Evolutionary conservation across 2,797 vertebrate species (phyloP).

Genomic region (Karalla daura): DNA sequence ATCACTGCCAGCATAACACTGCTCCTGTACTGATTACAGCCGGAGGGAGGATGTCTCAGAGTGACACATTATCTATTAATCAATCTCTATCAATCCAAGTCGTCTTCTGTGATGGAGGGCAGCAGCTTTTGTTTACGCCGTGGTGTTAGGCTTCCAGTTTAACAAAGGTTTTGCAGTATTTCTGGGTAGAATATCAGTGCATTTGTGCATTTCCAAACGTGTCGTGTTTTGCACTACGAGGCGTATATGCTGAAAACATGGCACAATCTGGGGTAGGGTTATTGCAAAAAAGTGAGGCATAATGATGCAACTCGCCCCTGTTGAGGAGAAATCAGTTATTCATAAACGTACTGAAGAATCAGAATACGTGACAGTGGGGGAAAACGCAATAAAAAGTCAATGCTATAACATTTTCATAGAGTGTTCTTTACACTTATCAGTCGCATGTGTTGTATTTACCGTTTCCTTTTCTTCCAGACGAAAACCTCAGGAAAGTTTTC

Average conservation of each 20-base stretch:
- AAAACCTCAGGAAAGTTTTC: slow-evolving; percentile 69
- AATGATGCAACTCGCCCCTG: slow-evolving; percentile 82
- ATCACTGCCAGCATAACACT: slow-evolving; percentile 68
- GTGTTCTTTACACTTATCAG: not conserved
- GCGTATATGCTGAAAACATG: not conserved
- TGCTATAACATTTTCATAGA: not conserved
- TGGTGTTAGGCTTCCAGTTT: slow-evolving; percentile 1
- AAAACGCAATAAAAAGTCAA: not conserved
- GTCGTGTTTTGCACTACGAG: not conserved
- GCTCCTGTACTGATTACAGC: slow-evolving; percentile 33
- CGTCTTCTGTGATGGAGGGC: not conserved
- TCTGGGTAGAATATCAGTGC: not conserved
- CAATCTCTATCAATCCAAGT: too few species aligned
- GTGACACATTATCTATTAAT: slow-evolving; percentile 1
- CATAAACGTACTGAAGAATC: slow-evolving; percentile 20
- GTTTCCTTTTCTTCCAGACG: slow-evolving; percentile 34
- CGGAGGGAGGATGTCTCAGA: slow-evolving; percentile 13
- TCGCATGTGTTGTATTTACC: slow-evolving; percentile 55
- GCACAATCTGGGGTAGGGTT: not conserved
- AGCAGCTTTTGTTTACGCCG: not conserved
- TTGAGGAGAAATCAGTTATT: slow-evolving; percentile 71
- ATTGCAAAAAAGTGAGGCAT: slow-evolving; percentile 55
- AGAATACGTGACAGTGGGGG: slow-evolving; percentile 3
- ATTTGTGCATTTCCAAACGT: not conserved
- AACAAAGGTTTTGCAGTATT: not conserved